Evolutionary conservation across 1,140 invertebrate species (phyloP), one percentile per base, ranked within the genome.

Genomic region (Ceratina calcarata): DNA sequence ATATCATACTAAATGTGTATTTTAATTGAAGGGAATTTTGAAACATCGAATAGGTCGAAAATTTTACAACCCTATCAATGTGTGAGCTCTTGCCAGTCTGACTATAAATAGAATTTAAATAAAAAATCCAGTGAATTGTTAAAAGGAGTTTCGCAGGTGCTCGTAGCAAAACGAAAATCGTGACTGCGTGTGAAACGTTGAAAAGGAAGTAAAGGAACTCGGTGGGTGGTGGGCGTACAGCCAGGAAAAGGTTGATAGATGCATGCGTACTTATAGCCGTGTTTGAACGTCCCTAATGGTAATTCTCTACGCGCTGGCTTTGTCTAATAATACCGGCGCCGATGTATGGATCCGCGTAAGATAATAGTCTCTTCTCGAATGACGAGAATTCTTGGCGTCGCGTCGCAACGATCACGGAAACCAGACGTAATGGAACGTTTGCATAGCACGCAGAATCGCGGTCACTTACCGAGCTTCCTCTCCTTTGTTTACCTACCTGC

Each of bases 181-280:
- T 62, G 55, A 80, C 68, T 69, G 78, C 72, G 72, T 76, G 73
- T 58, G 73, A 80, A 76, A 80, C 55, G 73, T 32, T 76, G 20
- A 66, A 62, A 15, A 53, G 24, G 78, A 67, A 60, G 20, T 32
- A 3, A 16, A 45, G 51, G 76, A 58, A 76, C 60, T 68, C 72
- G 60, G 55, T 22, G 55, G 55, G 55, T 62, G 32, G 72, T 58
- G 64, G 72, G 24, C 71, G 64, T 37, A 4, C n/a, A 32, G 24
- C 51, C 83, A 78, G 79, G 79, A 82, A 86, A 85, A 82, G 84
- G 79, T 86, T 74, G 73, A 68, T 68, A 70, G 24, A 65, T 73
- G 55, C 16, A 57, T 57, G n/a, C 16, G 55, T n/a, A 7, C 55
- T 18, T 57, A 78, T 16, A 61, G 37, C 32, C 78, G 68, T 61